Percentiles rank a stretch among this genome's conserved stretches.
Conservation (phyloP, 2,113 vertebrate species). For the Mesembrinibis cayennensis region DNA sequence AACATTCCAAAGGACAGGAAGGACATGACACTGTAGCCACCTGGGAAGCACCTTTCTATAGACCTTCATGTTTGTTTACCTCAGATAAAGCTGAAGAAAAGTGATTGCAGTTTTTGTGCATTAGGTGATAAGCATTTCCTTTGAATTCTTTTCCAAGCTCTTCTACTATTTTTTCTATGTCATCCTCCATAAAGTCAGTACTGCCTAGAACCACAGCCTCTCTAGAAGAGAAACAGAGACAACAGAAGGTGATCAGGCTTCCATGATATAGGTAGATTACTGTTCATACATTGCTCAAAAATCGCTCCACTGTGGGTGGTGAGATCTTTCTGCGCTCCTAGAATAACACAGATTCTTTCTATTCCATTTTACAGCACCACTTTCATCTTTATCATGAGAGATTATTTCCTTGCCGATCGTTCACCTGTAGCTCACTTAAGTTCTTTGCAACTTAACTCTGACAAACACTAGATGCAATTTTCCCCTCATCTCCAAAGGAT, state of each 20-base stretch:
- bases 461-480: not conserved
- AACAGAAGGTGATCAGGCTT: not conserved
- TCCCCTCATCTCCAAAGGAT: not conserved
- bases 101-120: slow-evolving; percentile 99
- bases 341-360: not conserved
- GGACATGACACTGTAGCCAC: not conserved
- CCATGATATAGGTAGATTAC: not conserved
- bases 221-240: slow-evolving; percentile 72
- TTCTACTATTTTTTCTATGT: slow-evolving; percentile 95
- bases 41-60: not conserved
- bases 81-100: slow-evolving; percentile 97
- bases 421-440: not conserved
- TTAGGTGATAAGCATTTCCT: slow-evolving; percentile 97
- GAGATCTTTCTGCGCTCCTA: not conserved
- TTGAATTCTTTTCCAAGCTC: slow-evolving; percentile 98
- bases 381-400: not conserved
- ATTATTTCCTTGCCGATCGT: not conserved
- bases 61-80: slow-evolving; percentile 71
- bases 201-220: slow-evolving; percentile 96
- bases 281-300: not conserved
- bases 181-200: slow-evolving; percentile 97
- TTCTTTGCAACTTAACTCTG: not conserved
- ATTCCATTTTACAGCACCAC: not conserved
- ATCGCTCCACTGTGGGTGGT: not conserved
- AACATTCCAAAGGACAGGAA: not conserved